Conservation (phyloP, 2,888 invertebrate genomes). For the Sycophila texana region DNA sequence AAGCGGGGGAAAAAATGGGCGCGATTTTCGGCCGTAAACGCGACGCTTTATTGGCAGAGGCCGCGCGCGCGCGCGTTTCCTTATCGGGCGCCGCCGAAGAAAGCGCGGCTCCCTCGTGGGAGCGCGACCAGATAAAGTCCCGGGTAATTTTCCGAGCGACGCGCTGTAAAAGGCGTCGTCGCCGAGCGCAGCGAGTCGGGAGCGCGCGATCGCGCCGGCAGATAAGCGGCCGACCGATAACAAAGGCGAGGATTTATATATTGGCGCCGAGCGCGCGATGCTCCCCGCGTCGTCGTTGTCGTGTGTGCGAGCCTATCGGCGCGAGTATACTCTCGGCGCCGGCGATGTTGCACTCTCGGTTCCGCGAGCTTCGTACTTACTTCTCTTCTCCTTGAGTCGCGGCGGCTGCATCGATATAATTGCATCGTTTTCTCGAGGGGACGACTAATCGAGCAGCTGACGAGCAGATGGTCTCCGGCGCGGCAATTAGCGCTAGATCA, state of each 20-base stretch:
- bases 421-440: no score
- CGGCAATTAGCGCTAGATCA: no score
- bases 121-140: neutral
- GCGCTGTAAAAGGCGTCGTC: conserved; percentile 19
- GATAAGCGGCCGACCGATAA: conserved; percentile 39
- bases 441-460: no score
- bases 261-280: conserved; percentile 21
- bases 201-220: conserved; percentile 23
- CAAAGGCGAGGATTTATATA: conserved; percentile 40
- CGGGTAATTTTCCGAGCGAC: conserved; percentile 8
- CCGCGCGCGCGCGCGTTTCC: neutral
- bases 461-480: no score
- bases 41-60: conserved; percentile 14
- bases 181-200: conserved; percentile 1
- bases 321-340: no score
- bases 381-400: no score
- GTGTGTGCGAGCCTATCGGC: no score
- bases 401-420: no score
- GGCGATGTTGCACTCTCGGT: no score
- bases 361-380: no score
- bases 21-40: conserved; percentile 37
- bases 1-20: neutral
- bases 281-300: neutral
- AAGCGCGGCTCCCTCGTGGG: neutral
- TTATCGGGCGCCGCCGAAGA: conserved; percentile 23